Percentiles rank a stretch among this genome's conserved stretches.
phyloP scores from a whole-genome alignment of 2,113 vertebrate species.

The Himantopus leucocephalus region DNA sequence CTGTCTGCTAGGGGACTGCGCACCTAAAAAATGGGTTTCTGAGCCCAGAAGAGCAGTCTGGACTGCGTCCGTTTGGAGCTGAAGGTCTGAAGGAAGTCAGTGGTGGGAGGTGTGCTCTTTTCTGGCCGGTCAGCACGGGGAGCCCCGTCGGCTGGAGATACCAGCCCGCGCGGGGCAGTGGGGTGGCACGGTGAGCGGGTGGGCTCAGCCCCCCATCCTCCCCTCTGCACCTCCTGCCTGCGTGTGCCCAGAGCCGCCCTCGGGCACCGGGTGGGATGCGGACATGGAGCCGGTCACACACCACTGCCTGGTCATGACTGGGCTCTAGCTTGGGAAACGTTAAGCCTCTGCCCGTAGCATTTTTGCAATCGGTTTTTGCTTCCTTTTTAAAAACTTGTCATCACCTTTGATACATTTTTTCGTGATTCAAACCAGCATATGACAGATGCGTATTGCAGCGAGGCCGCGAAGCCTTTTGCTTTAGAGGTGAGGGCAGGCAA shows the following conservation, averaged over 20 bases:
- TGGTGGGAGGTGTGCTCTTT: background rate
- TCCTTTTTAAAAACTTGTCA: background rate
- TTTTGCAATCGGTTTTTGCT: background rate
- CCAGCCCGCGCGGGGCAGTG: background rate
- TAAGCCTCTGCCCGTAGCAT: background rate
- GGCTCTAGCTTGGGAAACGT: background rate
- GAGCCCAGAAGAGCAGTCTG: background rate
- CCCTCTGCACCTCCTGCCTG: background rate
- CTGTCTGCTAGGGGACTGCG: background rate
- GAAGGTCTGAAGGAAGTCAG: background rate
- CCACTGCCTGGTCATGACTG: background rate
- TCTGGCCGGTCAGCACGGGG: background rate
- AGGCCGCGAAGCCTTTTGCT: background rate
- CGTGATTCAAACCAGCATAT: background rate
- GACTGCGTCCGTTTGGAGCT: background rate
- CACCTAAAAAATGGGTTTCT: background rate
- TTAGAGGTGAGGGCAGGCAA: background rate
- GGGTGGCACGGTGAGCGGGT: background rate
- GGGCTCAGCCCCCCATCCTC: background rate
- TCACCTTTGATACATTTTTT: background rate
- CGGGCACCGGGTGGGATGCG: background rate
- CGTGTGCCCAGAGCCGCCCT: background rate
- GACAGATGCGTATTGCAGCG: background rate
- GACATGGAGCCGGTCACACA: background rate
- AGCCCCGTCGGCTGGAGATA: background rate